Evolutionary conservation across 2,888 invertebrate genomes (phyloP).

Genomic region (Orchesella flavescens): DNA sequence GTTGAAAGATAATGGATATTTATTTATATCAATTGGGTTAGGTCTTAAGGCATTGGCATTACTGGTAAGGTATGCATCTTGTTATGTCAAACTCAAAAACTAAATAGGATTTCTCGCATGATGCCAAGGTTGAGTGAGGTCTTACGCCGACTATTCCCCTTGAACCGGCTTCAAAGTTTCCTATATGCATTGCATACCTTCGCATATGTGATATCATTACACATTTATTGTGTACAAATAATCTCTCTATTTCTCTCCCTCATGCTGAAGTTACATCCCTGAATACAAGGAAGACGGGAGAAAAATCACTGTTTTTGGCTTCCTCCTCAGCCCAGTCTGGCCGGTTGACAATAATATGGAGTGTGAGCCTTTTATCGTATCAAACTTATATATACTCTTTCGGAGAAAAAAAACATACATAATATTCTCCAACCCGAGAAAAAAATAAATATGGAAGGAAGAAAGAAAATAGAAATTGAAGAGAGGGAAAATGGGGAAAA

Average conservation of each 20-base stretch:
- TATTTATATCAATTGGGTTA: too few relatives aligned
- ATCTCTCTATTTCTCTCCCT: too few relatives aligned
- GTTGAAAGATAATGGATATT: too few relatives aligned
- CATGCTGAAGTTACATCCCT: too few relatives aligned
- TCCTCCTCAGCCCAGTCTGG: background rate
- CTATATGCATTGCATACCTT: too few relatives aligned
- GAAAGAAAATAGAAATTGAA: background rate
- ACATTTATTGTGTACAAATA: too few relatives aligned
- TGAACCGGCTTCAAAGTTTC: too few relatives aligned
- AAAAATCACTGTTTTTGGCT: conserved; percentile 3
- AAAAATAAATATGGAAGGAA: background rate
- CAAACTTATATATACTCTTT: background rate
- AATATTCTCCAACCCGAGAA: background rate
- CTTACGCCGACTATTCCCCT: too few relatives aligned
- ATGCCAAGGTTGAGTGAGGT: background rate
- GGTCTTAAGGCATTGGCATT: too few relatives aligned
- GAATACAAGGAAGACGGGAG: background rate
- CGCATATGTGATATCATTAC: too few relatives aligned
- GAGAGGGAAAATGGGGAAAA: background rate
- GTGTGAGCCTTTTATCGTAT: conserved; percentile 1
- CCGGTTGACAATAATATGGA: conserved; percentile 7
- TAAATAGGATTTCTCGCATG: conserved; percentile 5
- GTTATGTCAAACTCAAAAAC: background rate
- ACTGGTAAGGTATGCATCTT: too few relatives aligned
- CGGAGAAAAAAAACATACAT: background rate